A percentile compares a stretch with the other conserved stretches of the same genome.
These are phyloP conservation scores for Yponomeuta plumbellus DNA, from an alignment of 2,888 invertebrate species.

Conservation along the genomic window DNA sequence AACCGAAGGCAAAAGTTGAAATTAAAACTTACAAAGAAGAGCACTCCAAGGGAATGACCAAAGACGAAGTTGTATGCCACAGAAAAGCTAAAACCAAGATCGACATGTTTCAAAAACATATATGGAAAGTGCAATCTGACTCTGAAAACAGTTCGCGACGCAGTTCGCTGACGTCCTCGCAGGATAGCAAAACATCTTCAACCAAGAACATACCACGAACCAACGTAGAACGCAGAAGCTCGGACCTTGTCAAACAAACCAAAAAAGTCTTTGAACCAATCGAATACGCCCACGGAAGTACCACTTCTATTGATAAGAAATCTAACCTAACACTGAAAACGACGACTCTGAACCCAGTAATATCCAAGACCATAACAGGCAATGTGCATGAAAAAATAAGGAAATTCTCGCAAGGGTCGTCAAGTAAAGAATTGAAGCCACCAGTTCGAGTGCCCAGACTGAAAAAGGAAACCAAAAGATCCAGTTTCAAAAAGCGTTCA, in stretches of 20 bases:
- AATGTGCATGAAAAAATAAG: slow-evolving; percentile 68
- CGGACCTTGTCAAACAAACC: slow-evolving; percentile 46
- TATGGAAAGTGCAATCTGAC: slow-evolving; percentile 56
- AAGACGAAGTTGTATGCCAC: slow-evolving; percentile 60
- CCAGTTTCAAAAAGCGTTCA: slow-evolving; percentile 53
- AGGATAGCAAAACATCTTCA: slow-evolving; percentile 39
- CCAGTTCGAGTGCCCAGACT: slow-evolving; percentile 49
- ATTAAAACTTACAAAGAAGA: slow-evolving; percentile 63
- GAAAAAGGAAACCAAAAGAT: slow-evolving; percentile 36
- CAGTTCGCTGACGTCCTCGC: slow-evolving; percentile 54
- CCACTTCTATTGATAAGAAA: slow-evolving; percentile 42
- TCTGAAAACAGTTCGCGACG: slow-evolving; percentile 56
- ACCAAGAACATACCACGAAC: not conserved
- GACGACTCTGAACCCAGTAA: slow-evolving; percentile 30
- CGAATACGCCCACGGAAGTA: slow-evolving; percentile 38
- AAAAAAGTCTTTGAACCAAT: slow-evolving; percentile 56
- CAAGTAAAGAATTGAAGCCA: slow-evolving; percentile 40
- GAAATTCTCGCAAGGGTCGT: slow-evolving; percentile 49
- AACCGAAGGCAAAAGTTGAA: slow-evolving; percentile 54
- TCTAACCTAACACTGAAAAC: slow-evolving; percentile 34
- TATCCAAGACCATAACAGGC: slow-evolving; percentile 46
- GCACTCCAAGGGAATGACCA: slow-evolving; percentile 47
- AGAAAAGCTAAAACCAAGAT: slow-evolving; percentile 67
- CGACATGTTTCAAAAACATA: slow-evolving; percentile 70
- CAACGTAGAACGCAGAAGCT: slow-evolving; percentile 16